These are phyloP conservation scores for Neosilurus mollespiculum DNA, from an alignment of 2,797 vertebrate species.

Conservation along the genomic window DNA sequence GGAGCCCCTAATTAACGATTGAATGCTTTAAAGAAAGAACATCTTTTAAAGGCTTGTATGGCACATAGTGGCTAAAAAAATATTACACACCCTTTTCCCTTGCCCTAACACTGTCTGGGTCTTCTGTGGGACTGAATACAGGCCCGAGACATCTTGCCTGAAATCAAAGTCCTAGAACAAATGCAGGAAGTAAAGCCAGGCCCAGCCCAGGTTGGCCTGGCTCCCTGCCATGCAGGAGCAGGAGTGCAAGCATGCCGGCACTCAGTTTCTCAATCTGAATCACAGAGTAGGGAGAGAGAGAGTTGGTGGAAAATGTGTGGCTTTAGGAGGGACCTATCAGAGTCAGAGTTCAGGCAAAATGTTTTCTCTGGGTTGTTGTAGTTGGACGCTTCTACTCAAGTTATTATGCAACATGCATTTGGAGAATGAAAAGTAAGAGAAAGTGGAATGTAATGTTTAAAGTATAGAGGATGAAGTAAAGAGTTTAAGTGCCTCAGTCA, in stretches of 20 bases:
- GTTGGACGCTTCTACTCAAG: constrained; percentile 30
- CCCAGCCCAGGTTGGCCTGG: constrained; percentile 71
- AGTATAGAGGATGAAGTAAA: background rate
- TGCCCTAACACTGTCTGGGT: constrained; percentile 68
- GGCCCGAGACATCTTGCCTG: constrained; percentile 77
- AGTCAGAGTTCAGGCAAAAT: constrained; percentile 34
- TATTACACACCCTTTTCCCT: constrained; percentile 62
- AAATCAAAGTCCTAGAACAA: constrained; percentile 82
- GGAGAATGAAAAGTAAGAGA: constrained; percentile 13
- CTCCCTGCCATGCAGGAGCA: constrained; percentile 65
- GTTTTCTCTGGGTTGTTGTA: constrained; percentile 44
- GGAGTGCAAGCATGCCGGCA: constrained; percentile 54
- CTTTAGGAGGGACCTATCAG: constrained; percentile 22
- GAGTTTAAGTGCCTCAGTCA: background rate
- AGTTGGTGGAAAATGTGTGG: constrained; percentile 23
- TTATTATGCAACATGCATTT: constrained; percentile 38
- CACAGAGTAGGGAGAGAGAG: constrained; percentile 1
- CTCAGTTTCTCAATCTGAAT: constrained; percentile 25
- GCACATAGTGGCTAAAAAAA: constrained; percentile 49
- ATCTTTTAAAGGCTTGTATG: constrained; percentile 52
- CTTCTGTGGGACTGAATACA: constrained; percentile 70
- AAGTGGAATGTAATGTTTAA: constrained; percentile 19
- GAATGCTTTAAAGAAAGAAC: constrained; percentile 21
- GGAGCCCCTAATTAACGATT: constrained; percentile 44
- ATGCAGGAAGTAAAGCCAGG: constrained; percentile 78